phyloP scores from a whole-genome alignment of 2,113 vertebrate genomes.

The Xenopus tropicalis region UCB_Xtro_10.0 CM004443.2:64695501-64696000 shows the following conservation, averaged over 20 bases:
- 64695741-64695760: no score
- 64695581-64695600: no score
- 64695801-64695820: constrained; percentile 31
- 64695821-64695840: constrained; percentile 23
- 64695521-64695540: no score
- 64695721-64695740: no score
- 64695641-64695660: no score
- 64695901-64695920: constrained; percentile 16
- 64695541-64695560: no score
- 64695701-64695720: neutral
- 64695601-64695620: no score
- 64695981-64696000: neutral
- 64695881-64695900: constrained; percentile 17
- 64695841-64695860: neutral
- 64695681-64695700: neutral
- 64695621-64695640: no score
- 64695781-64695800: constrained; percentile 3
- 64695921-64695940: constrained; percentile 29
- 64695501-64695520: no score
- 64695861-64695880: constrained; percentile 33
- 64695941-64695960: constrained; percentile 20
- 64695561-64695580: no score
- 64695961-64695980: constrained; percentile 12
- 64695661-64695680: no score
- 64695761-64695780: no score